Evolutionary conservation across 37 sponge, comb jelly and placozoan species (phyloP), one percentile per base, ranked within the genome.

Genomic region (Hormiphora californensis): DNA sequence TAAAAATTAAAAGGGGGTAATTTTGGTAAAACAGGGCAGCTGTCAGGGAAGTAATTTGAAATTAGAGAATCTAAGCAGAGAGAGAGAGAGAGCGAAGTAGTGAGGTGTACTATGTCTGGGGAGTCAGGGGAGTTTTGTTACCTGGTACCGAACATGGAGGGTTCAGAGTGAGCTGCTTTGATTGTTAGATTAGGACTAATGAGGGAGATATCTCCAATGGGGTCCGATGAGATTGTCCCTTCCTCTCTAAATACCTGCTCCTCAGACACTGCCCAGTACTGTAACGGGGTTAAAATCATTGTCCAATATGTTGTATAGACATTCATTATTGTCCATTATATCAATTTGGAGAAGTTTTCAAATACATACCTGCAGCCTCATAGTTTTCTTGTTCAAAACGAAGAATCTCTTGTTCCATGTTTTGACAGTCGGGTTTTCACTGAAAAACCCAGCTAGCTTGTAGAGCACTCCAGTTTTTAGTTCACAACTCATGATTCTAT

Each of bases 361-460:
- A 46, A 46, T 12, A 46, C 8, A 57, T 23, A 65, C 67, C 67
- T 65, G 67, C 1, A 65, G 37, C 34, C 32, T 21, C 67, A 65
- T 33, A 1, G 67, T 34, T 2, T 28, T 17, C 28, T 21, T 65
- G 37, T 65, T 65, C 38, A 65, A 65, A 7, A 33, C 21, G 37
- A 65, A 65, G 35, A 65, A 65, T 65, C 67, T 11, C 28, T 65
- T 65, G 12, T 28, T 28, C 67, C 67, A 65, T 11, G 30, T 33
- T 33, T 2, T 65, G 34, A 15, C 28, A 32, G 8, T 33, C 7
- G 33, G 7, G 9, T 35, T 15, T 27, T 65, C n/a, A n/a, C n/a
- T 65, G 67, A 65, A 65, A 39, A 65, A 65, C 8, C 67, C 67
- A 34, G 67, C 21, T 28, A 15, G 3, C 28, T 65, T 65, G 67